Base-by-base conservation (phyloP, 2,888 invertebrate species). In the Meghimatium bilineatum region DNA sequence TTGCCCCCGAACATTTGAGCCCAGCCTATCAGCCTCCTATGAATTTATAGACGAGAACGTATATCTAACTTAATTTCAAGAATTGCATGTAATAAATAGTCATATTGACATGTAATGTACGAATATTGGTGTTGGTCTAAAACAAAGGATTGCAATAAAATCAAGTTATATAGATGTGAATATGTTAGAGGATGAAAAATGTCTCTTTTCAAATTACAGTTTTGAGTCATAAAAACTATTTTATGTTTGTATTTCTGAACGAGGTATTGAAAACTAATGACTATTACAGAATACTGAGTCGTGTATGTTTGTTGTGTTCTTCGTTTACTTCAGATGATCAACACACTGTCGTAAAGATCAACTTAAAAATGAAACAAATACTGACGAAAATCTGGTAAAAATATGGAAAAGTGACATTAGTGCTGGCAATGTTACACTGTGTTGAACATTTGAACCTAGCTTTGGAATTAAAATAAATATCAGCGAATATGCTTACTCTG, bases 251-350 rank as follows among this genome's bases (percentile, higher is more conserved):
- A 63, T 63, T 76, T 63, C 63, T 26, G 38, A 26, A 36, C 36
- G 38, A 63, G 77, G n/a, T 63, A n/a, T 63, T 23, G 26, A 20
- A 36, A 10, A 36, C 38, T 63, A 63, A 77, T 77, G 63, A n/a
- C 26, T 36, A 5, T 66, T 38, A 14, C 77, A 77, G 77, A 32
- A 23, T 38, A 63, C 36, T 77, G 34, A 10, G 38, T 23, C 20
- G 38, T 26, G 52, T 36, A 1, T 63, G 77, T 77, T 77, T 77
- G 63, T 77, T 77, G 66, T 63, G 63, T 36, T 77, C 63, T 20
- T 34, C 36, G 5, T 8, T 29, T 72, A 3, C 60, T 29, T 38
- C 63, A 38, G 77, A 63, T 63, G 77, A 77, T 77, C 10, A 52
- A 26, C 29, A n/a, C n/a, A 32, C 32, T 75, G 17, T 17, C 2